Conservation (phyloP, 2,113 vertebrate genomes). For the Aptenodytes patagonicus region DNA sequence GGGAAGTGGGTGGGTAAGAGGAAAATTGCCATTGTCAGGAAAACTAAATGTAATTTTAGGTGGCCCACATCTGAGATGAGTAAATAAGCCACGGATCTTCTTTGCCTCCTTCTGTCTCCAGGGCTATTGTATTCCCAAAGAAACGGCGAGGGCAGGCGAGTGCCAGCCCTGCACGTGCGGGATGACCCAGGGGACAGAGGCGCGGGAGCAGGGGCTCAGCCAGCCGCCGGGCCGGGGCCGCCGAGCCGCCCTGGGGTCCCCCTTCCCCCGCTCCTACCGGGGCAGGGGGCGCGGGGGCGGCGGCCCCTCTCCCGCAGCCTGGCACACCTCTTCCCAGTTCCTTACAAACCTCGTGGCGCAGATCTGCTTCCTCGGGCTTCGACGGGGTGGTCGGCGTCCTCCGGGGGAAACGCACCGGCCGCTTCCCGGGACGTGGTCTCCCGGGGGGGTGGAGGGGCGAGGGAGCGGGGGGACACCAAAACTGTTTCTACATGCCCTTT, state of each 20-base stretch:
- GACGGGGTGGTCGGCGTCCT: not conserved
- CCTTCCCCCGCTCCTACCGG: not conserved
- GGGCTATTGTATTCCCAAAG: not conserved
- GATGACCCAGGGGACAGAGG: not conserved
- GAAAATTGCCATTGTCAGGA: slow-evolving; percentile 43
- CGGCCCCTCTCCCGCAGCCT: not conserved
- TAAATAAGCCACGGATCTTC: not conserved
- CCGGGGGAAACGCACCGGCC: too few species aligned
- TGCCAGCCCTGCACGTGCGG: not conserved
- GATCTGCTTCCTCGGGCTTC: not conserved
- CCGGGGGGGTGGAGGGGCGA: too few species aligned
- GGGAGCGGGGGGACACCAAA: not conserved
- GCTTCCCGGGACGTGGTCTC: not conserved
- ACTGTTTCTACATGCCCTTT: not conserved
- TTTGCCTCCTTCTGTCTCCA: not conserved
- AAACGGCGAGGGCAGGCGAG: not conserved
- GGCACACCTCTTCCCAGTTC: not conserved
- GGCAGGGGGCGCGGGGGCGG: too few species aligned
- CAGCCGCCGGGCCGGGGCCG: not conserved
- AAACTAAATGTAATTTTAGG: slow-evolving; percentile 28
- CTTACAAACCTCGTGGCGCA: not conserved
- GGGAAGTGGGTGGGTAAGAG: not conserved
- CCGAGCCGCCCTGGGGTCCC: not conserved
- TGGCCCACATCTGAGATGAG: not conserved
- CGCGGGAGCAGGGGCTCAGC: not conserved